Conservation (phyloP, 64 coral and sea anemone genomes). For the Trachythela sp. region DNA sequence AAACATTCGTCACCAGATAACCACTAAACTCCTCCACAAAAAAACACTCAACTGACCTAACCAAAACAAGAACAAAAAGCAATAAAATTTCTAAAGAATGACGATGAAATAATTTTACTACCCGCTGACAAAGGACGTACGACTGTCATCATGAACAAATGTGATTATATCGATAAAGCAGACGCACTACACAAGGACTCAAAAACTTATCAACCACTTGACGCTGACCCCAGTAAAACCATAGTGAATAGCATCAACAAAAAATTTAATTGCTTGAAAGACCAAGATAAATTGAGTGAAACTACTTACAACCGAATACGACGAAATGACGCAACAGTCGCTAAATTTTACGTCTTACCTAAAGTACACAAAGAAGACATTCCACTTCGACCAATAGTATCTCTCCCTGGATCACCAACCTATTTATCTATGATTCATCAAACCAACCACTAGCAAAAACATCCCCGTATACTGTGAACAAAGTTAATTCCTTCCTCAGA, state of each 20-base stretch:
- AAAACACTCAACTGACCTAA: background rate
- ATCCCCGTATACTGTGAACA: background rate
- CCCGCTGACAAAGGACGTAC: background rate
- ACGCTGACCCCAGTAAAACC: background rate
- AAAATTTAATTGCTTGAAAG: background rate
- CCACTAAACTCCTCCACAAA: background rate
- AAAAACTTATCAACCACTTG: background rate
- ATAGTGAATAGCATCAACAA: background rate
- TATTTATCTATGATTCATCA: background rate
- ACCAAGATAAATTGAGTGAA: background rate
- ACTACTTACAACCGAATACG: background rate
- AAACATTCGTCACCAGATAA: background rate
- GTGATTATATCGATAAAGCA: background rate
- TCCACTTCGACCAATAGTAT: background rate
- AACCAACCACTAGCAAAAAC: background rate
- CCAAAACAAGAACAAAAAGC: background rate
- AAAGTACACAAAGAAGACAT: background rate
- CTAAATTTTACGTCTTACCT: background rate
- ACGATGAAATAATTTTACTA: background rate
- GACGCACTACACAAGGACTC: background rate
- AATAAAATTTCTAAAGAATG: background rate
- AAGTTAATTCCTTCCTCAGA: background rate
- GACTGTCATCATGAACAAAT: background rate
- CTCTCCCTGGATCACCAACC: background rate
- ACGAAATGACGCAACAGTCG: background rate